Evolutionary conservation across 2,888 invertebrate genomes (phyloP).

Genomic region (Amblyteles armatorius): DNA sequence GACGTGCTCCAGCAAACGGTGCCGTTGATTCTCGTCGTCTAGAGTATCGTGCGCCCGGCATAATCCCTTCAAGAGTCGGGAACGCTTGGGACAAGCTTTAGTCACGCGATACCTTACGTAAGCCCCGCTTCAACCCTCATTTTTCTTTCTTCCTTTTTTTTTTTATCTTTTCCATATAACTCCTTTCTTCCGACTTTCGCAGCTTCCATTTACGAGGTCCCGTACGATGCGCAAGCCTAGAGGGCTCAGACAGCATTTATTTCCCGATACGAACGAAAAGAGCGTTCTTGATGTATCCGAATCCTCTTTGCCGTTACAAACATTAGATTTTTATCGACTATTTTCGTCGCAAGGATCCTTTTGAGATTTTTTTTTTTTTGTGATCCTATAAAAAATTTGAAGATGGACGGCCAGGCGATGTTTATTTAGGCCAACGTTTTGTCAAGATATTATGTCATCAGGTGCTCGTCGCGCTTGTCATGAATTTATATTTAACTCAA

Average conservation of each 20-base stretch:
- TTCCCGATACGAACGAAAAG: neutral
- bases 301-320: neutral
- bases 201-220: conserved; percentile 23
- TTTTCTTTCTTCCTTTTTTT: conserved; percentile 7
- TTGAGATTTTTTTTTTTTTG: no score
- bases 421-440: conserved; percentile 21
- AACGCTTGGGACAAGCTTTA: conserved; percentile 40
- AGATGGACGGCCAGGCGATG: no score
- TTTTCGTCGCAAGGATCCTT: neutral
- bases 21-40: conserved; percentile 25
- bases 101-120: conserved; percentile 36
- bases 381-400: no score
- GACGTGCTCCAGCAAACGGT: conserved; percentile 42
- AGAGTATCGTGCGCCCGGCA: conserved; percentile 40
- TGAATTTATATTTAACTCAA: conserved; percentile 42
- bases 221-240: conserved; percentile 8
- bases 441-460: neutral
- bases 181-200: conserved; percentile 14
- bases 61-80: conserved; percentile 54
- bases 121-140: conserved; percentile 33
- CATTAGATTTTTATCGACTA: neutral
- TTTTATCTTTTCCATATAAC: conserved; percentile 3
- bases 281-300: neutral
- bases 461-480: neutral
- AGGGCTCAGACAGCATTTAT: neutral